Evolutionary conservation across 2,797 vertebrate species (phyloP).

Genomic region (Corythornis leucogaster): DNA sequence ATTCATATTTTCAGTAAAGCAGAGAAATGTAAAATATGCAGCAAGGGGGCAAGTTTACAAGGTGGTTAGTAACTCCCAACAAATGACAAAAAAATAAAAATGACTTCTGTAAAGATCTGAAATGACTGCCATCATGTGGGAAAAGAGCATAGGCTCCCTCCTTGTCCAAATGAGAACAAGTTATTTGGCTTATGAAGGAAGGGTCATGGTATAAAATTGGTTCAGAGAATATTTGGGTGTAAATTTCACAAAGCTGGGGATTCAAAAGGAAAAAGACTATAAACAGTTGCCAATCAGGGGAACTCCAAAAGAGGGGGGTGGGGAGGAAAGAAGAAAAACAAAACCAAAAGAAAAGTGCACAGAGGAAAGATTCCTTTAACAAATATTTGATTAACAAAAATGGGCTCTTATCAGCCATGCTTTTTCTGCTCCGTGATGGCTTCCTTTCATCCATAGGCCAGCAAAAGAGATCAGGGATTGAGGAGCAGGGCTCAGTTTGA

Average conservation of each 20-base stretch:
- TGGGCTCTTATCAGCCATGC: constrained; percentile 79
- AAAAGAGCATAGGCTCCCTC: constrained; percentile 84
- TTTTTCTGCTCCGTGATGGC: constrained; percentile 87
- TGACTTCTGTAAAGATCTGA: constrained; percentile 85
- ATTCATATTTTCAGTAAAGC: constrained; percentile 83
- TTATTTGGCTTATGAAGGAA: constrained; percentile 54
- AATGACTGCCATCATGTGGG: constrained; percentile 87
- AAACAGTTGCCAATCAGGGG: constrained; percentile 76
- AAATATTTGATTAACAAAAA: constrained; percentile 76
- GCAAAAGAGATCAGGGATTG: constrained; percentile 74
- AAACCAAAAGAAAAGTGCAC: not conserved
- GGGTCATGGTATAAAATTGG: constrained; percentile 67
- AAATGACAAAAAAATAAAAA: constrained; percentile 83
- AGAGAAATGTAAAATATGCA: constrained; percentile 89
- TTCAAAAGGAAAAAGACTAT: constrained; percentile 52
- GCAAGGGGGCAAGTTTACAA: constrained; percentile 86
- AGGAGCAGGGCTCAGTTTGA: constrained; percentile 61
- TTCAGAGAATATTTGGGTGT: constrained; percentile 67
- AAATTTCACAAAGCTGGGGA: constrained; percentile 68
- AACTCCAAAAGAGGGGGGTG: constrained; percentile 57
- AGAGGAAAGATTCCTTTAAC: constrained; percentile 67
- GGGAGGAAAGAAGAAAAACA: not conserved
- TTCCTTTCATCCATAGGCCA: constrained; percentile 88
- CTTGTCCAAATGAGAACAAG: constrained; percentile 56
- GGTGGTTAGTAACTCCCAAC: constrained; percentile 90